Conservation (phyloP, 2,888 invertebrate species). For the Dendrolimus pini region DNA sequence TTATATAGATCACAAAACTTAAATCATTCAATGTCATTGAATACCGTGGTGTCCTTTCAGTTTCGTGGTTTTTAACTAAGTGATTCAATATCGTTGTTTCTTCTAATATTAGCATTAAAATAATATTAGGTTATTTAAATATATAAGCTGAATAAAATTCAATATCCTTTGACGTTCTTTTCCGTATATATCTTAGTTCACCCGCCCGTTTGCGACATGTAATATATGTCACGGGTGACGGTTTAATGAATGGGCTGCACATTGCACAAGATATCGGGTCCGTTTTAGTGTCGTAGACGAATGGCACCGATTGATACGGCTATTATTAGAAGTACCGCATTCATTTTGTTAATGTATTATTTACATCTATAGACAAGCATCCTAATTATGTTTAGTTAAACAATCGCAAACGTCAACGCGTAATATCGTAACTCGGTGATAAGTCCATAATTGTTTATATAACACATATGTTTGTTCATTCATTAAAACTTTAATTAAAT, state of each 20-base stretch:
- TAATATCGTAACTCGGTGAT: not conserved
- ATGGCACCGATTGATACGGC: slow-evolving; percentile 49
- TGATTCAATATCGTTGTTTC: too few relatives aligned
- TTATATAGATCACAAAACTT: too few relatives aligned
- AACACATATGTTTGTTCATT: not conserved
- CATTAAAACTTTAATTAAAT: not conserved
- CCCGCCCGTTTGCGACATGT: slow-evolving; percentile 16
- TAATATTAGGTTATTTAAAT: too few relatives aligned
- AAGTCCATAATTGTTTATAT: not conserved
- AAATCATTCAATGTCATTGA: too few relatives aligned
- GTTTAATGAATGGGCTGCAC: slow-evolving; percentile 42
- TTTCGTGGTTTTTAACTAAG: too few relatives aligned
- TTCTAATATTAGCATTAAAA: too few relatives aligned
- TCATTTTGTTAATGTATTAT: slow-evolving; percentile 21
- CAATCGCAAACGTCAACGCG: slow-evolving; percentile 3
- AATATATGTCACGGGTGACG: slow-evolving; percentile 26
- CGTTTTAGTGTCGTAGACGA: slow-evolving; percentile 42
- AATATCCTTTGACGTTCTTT: too few relatives aligned
- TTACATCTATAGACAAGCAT: slow-evolving; percentile 18
- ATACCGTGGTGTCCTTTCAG: too few relatives aligned
- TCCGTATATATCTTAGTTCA: not conserved
- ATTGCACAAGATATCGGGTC: slow-evolving; percentile 40
- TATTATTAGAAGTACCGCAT: slow-evolving; percentile 39
- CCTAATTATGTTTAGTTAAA: slow-evolving; percentile 1
- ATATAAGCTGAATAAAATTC: too few relatives aligned